A percentile compares a stretch with the other conserved stretches of the same genome.
Evolutionary conservation across 2,888 invertebrate species (phyloP).

Genomic region (Sinelater perroti): DNA sequence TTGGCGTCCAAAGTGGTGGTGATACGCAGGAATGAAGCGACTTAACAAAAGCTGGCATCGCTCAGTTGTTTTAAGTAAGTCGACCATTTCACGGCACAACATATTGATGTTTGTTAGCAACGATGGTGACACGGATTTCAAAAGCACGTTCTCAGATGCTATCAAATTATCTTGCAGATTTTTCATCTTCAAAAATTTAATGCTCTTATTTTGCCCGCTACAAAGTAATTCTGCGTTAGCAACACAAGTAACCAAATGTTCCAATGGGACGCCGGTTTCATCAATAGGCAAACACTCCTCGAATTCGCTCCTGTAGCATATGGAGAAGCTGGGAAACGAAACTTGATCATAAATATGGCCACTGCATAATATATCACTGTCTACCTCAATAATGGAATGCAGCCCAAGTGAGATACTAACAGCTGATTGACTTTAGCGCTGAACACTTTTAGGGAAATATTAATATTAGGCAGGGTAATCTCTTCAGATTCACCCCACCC

Average conservation of each 20-base stretch:
- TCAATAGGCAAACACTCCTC: constrained; percentile 68
- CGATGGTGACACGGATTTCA: constrained; percentile 71
- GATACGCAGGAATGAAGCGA: constrained; percentile 94
- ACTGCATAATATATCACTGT: no score
- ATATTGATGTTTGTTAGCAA: constrained; percentile 78
- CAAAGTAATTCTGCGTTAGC: constrained; percentile 68
- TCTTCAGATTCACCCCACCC: constrained; percentile 80
- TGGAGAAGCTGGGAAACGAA: constrained; percentile 70
- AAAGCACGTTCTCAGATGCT: no score
- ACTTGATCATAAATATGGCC: background rate
- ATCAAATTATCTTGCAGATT: constrained; percentile 43
- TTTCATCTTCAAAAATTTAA: constrained; percentile 54
- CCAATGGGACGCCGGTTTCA: constrained; percentile 83
- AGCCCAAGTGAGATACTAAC: constrained; percentile 78
- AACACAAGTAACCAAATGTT: constrained; percentile 88
- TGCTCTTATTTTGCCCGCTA: constrained; percentile 58
- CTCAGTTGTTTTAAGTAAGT: constrained; percentile 82
- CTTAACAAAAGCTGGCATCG: constrained; percentile 83
- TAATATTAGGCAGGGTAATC: constrained; percentile 70
- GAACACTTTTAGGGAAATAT: constrained; percentile 72
- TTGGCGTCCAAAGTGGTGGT: constrained; percentile 95
- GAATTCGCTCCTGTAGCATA: constrained; percentile 82
- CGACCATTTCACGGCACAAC: constrained; percentile 87
- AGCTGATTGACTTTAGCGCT: constrained; percentile 72
- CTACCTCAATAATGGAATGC: constrained; percentile 81